phyloP scores from a whole-genome alignment of 2,888 invertebrate genomes.

The Caenorhabditis angaria region DNA sequence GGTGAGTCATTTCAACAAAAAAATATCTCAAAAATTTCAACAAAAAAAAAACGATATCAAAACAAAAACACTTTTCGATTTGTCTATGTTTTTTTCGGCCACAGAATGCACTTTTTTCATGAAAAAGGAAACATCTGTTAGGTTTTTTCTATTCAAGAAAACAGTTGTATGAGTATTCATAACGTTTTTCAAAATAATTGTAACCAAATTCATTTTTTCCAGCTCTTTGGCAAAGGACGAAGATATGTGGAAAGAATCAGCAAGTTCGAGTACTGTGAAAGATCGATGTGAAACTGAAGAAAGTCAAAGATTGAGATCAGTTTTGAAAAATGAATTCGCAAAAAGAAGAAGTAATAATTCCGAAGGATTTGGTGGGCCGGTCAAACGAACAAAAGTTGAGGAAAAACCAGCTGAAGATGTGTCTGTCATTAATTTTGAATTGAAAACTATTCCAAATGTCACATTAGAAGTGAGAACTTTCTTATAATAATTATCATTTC shows the following conservation, averaged over 20 bases:
- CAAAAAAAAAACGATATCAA: no score
- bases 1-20: neutral
- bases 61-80: no score
- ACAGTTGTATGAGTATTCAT: no score
- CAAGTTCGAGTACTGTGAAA: conserved; percentile 39
- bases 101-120: no score
- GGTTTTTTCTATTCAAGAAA: no score
- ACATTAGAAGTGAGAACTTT: conserved; percentile 14
- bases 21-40: neutral
- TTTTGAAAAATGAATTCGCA: conserved; percentile 47
- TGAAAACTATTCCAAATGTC: conserved; percentile 12
- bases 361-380: conserved; percentile 15
- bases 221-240: conserved; percentile 43
- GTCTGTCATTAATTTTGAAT: neutral
- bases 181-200: neutral
- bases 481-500: neutral
- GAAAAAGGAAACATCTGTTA: no score
- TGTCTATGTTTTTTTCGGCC: no score
- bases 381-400: conserved; percentile 20
- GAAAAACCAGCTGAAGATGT: neutral
- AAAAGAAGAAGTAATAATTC: conserved; percentile 28
- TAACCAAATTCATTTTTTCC: conserved; percentile 8
- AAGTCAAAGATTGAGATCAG: conserved; percentile 72
- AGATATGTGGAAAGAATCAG: conserved; percentile 27
- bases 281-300: conserved; percentile 73